Evolutionary conservation across 2,797 vertebrate species (phyloP), one percentile per base, ranked within the genome.

Genomic region (Enteromius afrohamiltoni): DNA sequence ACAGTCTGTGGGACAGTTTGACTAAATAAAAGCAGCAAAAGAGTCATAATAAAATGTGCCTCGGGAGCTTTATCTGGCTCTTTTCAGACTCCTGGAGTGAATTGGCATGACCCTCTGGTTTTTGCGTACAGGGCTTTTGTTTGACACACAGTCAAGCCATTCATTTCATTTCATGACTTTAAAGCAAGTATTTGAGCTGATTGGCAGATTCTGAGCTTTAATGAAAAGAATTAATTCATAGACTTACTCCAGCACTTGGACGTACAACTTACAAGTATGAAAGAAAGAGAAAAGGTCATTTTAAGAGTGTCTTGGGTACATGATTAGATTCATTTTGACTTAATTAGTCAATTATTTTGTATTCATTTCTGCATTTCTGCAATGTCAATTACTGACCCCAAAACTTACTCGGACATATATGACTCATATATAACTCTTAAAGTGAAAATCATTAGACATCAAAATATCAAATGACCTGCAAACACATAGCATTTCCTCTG

Each of bases 161-260:
- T 82, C 80, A 82, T 82, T 64, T 81, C 26, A 73, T 81, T 64
- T 82, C 55, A 74, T 40, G 55, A 73, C 69, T 82, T 73, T 82
- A 82, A 73, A 82, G 29, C 42, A 51, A 74, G 14, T 51, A 64
- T 74, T 74, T 64, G 69, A 45, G 55, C 69, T 74, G 40, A 74
- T 37, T 81, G 79, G 69, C 79, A n/a, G 69, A 62, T 62, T 73
- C 53, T 81, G 69, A 80, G 47, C 79, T 81, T 40, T 73, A 71
- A 81, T 62, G 79, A 82, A 82, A 82, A 82, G 55, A 64, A 82
- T 64, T 26, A 26, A 82, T 82, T 82, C 80, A 82, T 64, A 49
- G 68, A 31, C 55, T 81, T 26, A 51, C 55, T 31, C 16, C 58
- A 49, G 80, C 40, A 37, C 55, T 73, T 81, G 26, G 76, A 34